Base-by-base conservation (phyloP, 1,140 invertebrate species). In the Drosophila gunungcola region DNA sequence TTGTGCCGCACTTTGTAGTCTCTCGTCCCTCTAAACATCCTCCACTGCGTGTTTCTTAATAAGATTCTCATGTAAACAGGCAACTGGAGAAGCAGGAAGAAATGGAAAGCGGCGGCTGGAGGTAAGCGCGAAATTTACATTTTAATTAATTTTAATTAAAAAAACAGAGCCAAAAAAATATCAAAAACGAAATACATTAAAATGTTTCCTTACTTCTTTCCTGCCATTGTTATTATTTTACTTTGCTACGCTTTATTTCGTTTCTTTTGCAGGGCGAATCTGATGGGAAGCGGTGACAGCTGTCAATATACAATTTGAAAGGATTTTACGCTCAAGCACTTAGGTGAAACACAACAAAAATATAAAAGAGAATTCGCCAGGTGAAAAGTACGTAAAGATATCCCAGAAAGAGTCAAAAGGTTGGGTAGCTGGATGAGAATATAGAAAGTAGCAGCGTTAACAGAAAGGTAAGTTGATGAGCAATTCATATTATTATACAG, bases 131-230 rank as follows among this genome's bases (percentile, higher is more conserved):
- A 27, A 86, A 86, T 88, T 88, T 88, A 88, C 84, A 88, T 88
- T 88, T 88, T 88, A 88, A 88, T 88, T 89, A 89, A 64, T 83
- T 89, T 89, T 89, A 89, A 88, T 88, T 88, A 88, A 88, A 89
- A 79, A 73, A 69, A 51, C 63, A 73, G 53, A 57, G 16, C 34
- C 41, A 46, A 43, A 73, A 73, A 58, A 62, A 51, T 36, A 61
- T 60, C 29, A 62, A 52, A 75, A 78, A 72, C 64, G 72, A 75
- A 84, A 78, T 57, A 82, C 82, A 82, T 82, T 81, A 67, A 86
- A 86, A 75, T 72, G 78, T n/a, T 78, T 69, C 39, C 55, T 34
- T 41, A 11, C 38, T 7, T 56, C 25, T 39, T 56, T 67, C 21
- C 21, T 16, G 32, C 13, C 29, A 61, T 56, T 56, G 27, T 65